Evolutionary conservation across 2,888 invertebrate genomes (phyloP), one percentile per base, ranked within the genome.

Genomic region (Xestia ashworthii): DNA sequence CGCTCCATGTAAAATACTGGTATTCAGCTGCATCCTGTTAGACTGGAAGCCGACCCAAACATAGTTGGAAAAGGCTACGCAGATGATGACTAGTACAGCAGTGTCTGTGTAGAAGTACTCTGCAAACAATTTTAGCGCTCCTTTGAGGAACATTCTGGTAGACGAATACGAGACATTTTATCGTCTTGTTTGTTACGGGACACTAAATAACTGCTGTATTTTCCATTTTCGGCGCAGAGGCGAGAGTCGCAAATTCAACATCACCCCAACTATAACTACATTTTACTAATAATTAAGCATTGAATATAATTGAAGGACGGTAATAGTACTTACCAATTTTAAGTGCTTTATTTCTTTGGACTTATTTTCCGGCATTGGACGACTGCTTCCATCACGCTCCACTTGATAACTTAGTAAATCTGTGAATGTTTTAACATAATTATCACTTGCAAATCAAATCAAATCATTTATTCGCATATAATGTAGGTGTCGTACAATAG

Each of bases 341-440:
- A 95, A 91, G 44, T 89, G 89, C 79, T 91, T 90, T 0, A 93
- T 81, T 87, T 95, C 94, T 25, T 87, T 90, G 0, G 83, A 70
- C 8, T 86, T 81, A 11, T 92, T 91, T 16, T 89, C 90, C 0
- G 74, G 32, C 11, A 65, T 71, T 19, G 75, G 81, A 44, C 82
- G 83, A 5, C 82, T 55, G 71, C 80, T 90, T 50, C 89, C 88
- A 71, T 94, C 94, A 2, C 90, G 92, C 77, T 94, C 94, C 22
- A 92, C 92, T 91, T 94, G 94, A 79, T 90, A 89, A 74, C 89
- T 93, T 38, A 92, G 85, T 22, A 94, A 90, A 88, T 94, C 95
- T 95, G 89, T 65, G 16, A 82, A 71, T 50, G 22, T 58, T 60
- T 53, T 16, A 46, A 48, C 14, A 66, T 19, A 38, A 58, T 14